Evolutionary conservation across 2,113 vertebrate species (phyloP).

Genomic region (Mystacornis crossleyi): DNA sequence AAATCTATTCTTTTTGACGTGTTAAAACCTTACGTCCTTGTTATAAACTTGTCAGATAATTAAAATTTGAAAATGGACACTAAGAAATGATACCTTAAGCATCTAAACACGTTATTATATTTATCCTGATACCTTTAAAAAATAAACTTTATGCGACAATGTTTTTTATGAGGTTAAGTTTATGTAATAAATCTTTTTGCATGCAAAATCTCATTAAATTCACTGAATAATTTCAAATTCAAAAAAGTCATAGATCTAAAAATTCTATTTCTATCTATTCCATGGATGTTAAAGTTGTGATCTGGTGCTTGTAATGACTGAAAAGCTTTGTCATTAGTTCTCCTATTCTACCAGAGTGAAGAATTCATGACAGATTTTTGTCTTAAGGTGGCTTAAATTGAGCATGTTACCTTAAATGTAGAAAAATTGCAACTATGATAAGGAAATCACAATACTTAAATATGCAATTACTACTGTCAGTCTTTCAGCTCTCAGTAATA

Average conservation of each 20-base stretch:
- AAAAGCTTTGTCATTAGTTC: not conserved
- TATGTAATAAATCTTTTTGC: not conserved
- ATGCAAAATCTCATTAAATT: not conserved
- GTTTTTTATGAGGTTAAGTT: not conserved
- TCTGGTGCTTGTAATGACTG: not conserved
- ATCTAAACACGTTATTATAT: not conserved
- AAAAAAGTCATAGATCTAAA: not conserved
- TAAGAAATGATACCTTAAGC: not conserved
- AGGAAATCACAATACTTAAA: not conserved
- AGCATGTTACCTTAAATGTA: not conserved
- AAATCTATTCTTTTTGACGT: not conserved
- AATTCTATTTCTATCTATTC: not conserved
- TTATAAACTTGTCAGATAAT: not conserved
- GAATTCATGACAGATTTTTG: not conserved
- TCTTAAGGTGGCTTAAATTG: not conserved
- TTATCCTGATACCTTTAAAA: not conserved
- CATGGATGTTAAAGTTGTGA: not conserved
- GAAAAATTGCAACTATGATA: not conserved
- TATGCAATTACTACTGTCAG: not conserved
- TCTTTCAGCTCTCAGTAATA: not conserved
- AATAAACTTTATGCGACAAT: not conserved
- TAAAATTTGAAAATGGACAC: not conserved
- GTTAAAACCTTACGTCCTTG: not conserved
- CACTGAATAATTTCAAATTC: not conserved
- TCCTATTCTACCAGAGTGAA: not conserved